phyloP scores from a whole-genome alignment of 1,140 invertebrate species.

The Danaus plexippus region DNA sequence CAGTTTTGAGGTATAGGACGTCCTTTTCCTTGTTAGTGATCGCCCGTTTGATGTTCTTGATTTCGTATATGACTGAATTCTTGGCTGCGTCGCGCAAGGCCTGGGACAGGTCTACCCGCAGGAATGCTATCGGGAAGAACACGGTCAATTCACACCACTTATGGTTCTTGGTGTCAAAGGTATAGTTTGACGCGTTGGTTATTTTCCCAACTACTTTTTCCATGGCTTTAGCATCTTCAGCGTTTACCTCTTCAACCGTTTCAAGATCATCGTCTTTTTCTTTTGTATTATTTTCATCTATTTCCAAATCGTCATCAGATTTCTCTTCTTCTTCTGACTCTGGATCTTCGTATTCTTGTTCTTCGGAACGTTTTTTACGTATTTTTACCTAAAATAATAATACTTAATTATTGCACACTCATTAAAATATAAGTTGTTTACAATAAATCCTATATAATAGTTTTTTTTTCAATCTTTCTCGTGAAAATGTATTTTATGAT shows the following conservation, averaged over 20 bases:
- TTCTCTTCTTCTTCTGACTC: conserved; percentile 71
- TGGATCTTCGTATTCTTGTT: conserved; percentile 73
- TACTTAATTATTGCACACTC: background rate
- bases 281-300: conserved; percentile 38
- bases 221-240: conserved; percentile 44
- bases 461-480: too few relatives aligned
- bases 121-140: conserved; percentile 77
- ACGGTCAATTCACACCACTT: conserved; percentile 71
- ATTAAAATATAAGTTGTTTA: too few relatives aligned
- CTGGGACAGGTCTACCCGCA: conserved; percentile 83
- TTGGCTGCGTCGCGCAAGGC: conserved; percentile 82
- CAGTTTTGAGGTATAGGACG: conserved; percentile 86
- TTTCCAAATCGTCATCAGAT: conserved; percentile 56
- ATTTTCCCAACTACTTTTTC: conserved; percentile 56
- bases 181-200: conserved; percentile 76
- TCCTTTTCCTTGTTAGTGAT: conserved; percentile 80
- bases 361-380: conserved; percentile 59
- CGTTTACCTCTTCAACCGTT: conserved; percentile 37
- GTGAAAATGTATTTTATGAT: too few relatives aligned
- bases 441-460: too few relatives aligned
- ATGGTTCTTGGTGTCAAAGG: conserved; percentile 80
- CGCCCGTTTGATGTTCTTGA: conserved; percentile 86
- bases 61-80: conserved; percentile 85
- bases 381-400: conserved; percentile 55
- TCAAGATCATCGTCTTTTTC: conserved; percentile 53